Base-by-base conservation (phyloP, 64 coral and sea anemone species). In the Montipora capricornis region DNA sequence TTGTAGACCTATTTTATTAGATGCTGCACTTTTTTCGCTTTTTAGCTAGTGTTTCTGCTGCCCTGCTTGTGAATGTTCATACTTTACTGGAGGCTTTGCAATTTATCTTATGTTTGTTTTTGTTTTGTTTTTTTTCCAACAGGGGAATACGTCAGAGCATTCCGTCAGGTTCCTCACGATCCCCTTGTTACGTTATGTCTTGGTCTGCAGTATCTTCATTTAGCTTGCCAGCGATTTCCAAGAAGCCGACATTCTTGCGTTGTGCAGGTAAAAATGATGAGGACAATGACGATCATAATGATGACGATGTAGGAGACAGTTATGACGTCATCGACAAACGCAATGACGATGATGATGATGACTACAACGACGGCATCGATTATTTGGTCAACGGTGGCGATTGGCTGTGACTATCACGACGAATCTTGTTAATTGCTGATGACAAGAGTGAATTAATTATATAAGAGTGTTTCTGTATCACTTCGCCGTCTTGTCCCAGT, bases 111-210 rank as follows among this genome's bases (percentile, higher is more conserved):
- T 37, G 8, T 58, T 7, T 7, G 48, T 89, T 76, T 87, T 64
- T 73, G 10, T 44, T 45, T 57, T 57, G 29, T 29, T 37, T 57
- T 57, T 57, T 1, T 57, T 0, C 5, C 52, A 26, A 5, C 61
- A 99, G 98, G 91, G 4, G 98, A 99, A 75, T 99, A 99, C 49
- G 70, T 89, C 8, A 92, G 95, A 81, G 98, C 90, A 55, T 99
- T 99, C 49, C 98, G 98, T 73, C 94, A 92, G 86, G 75, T 55
- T 44, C 98, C 98, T 15, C 74, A 87, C 6, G 90, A 96, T 73
- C 98, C 98, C 0, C 70, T 99, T 15, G 68, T 99, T 57, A 90
- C 89, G 5, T 89, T 99, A 14, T 92, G 95, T 12, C 78, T 99
- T 8, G 98, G 92, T 8, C 91, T 99, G 53, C 92, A 96, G 92